A percentile compares a stretch with the other conserved stretches of the same genome.
Evolutionary conservation across 2,113 vertebrate species (phyloP).

Genomic region (Paraplagusia blochii): DNA sequence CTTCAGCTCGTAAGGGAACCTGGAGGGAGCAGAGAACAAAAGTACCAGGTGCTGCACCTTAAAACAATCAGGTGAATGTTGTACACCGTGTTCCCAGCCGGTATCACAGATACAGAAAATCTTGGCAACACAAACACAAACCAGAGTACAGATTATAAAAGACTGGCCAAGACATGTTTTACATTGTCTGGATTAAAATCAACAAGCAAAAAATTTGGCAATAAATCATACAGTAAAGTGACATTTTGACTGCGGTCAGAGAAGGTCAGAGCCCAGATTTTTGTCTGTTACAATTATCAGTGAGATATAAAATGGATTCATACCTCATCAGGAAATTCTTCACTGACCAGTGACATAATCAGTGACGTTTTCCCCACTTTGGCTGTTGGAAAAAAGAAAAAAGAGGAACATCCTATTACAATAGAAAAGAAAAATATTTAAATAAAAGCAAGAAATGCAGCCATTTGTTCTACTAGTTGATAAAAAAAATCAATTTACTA

Average conservation of each 20-base stretch:
- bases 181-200: too few species aligned
- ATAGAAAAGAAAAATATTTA: not conserved
- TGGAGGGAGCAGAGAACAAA: slow-evolving; percentile 51
- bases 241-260: too few species aligned
- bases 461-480: too few species aligned
- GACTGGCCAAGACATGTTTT: too few species aligned
- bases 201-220: too few species aligned
- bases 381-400: slow-evolving; percentile 74
- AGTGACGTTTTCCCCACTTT: slow-evolving; percentile 98
- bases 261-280: too few species aligned
- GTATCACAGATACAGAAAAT: too few species aligned
- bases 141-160: too few species aligned
- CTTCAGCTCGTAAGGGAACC: slow-evolving; percentile 95
- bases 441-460: too few species aligned
- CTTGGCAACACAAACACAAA: too few species aligned
- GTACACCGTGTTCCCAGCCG: not conserved
- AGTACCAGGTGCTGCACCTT: not conserved
- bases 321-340: slow-evolving; percentile 99
- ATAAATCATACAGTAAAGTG: too few species aligned
- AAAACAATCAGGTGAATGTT: not conserved
- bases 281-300: not conserved
- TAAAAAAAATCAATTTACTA: too few species aligned
- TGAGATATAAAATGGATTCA: not conserved
- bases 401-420: not conserved
- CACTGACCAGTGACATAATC: slow-evolving; percentile 98